Conservation (phyloP, 1,140 invertebrate genomes). For the Papilio dardanus region DNA sequence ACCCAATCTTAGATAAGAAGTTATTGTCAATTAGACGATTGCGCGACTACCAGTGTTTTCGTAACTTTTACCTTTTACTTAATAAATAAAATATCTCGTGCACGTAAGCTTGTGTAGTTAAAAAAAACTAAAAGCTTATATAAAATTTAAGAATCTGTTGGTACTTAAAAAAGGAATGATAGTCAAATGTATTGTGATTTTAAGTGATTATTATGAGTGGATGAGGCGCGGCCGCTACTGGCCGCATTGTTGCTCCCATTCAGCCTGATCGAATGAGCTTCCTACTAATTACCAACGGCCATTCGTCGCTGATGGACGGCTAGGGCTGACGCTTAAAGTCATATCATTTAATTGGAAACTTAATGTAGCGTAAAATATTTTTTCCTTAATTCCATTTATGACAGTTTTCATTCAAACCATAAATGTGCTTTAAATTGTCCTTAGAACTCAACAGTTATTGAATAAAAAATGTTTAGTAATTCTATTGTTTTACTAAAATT, state of each 20-base stretch:
- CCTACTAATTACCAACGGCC: conserved; percentile 65
- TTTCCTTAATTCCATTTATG: background rate
- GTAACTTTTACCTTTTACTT: background rate
- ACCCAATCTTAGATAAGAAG: conserved; percentile 23
- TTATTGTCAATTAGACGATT: conserved; percentile 9
- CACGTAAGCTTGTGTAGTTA: background rate
- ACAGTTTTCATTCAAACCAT: background rate
- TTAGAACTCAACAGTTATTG: background rate
- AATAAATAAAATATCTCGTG: background rate
- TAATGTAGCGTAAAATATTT: background rate
- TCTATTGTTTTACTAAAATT: too few species aligned
- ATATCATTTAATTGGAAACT: background rate
- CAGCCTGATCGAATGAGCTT: conserved; percentile 68
- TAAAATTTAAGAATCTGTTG: conserved; percentile 16
- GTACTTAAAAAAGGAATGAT: conserved; percentile 3
- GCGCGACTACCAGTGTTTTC: conserved; percentile 4
- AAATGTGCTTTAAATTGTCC: background rate
- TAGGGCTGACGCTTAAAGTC: conserved; percentile 51
- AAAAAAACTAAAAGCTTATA: background rate
- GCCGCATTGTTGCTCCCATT: conserved; percentile 69
- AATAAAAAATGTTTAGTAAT: background rate
- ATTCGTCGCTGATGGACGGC: conserved; percentile 41
- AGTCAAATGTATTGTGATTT: conserved; percentile 54
- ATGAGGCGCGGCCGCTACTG: conserved; percentile 60
- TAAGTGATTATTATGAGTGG: conserved; percentile 66